Base-by-base conservation (phyloP, 1,140 invertebrate species). In the Apis florea region DNA sequence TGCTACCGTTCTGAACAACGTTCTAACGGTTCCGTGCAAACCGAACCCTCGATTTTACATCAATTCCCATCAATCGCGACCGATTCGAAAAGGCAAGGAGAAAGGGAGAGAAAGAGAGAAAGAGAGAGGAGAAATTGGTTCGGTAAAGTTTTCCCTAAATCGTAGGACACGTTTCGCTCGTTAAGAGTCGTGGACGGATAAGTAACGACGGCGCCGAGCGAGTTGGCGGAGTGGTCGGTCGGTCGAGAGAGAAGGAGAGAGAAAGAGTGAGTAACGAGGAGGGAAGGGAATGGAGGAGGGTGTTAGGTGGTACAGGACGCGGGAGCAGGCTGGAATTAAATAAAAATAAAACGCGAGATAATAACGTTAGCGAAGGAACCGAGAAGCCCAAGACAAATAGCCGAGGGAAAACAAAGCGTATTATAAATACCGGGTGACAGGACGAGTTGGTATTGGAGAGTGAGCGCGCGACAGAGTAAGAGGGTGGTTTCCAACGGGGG, bases 321-420 rank as follows among this genome's bases (percentile, higher is more conserved):
- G 72, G 47, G 21, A 31, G n/a, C 58, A 47, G 77, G 70, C 31
- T 58, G 82, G 86, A 86, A 89, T 89, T 89, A 89, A 89, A 89
- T 88, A 89, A 89, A 89, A 89, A 89, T 89, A 89, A 88, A 88
- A 89, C 79, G 88, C 79, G 86, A 79, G 83, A 88, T 86, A 89
- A 89, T 88, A 89, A 89, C 84, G 88, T 88, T 88, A 88, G 85
- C 83, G 83, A 86, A 89, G 86, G 83, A 89, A 79, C 77, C 82
- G 82, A 89, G 86, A 40, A 87, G 82, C 79, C 78, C 73, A 88
- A 90, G 89, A 89, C 86, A 90, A 90, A 90, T 88, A 90, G 84
- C 87, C 80, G 82, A 88, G 87, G 85, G 89, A 90, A 90, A 90
- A 90, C 89, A 90, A 90, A 90, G 89, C 89, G 89, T 89, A 89